Percentiles rank a stretch among this genome's conserved stretches.
Conservation (phyloP, 2,113 vertebrate genomes). For the Psophia crepitans region DNA sequence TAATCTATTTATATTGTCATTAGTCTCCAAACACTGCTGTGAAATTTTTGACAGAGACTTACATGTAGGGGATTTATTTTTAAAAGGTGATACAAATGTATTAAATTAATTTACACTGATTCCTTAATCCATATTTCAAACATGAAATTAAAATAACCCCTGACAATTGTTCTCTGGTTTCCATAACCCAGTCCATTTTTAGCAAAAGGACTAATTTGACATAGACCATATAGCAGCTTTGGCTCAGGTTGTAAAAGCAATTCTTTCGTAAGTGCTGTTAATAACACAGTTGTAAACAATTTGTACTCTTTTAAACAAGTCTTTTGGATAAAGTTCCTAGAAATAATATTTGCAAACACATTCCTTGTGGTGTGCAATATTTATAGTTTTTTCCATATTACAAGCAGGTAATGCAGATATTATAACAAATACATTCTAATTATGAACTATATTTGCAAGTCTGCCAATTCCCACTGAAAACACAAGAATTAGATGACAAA, state of each 20-base stretch:
- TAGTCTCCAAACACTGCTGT: neutral
- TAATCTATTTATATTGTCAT: neutral
- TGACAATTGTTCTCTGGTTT: neutral
- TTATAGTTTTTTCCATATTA: neutral
- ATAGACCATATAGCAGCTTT: neutral
- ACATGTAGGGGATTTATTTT: neutral
- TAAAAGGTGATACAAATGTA: accelerated
- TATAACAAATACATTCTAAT: neutral
- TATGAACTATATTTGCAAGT: neutral
- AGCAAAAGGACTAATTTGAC: neutral
- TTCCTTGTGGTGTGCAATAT: neutral
- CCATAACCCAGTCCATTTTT: neutral
- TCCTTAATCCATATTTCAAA: neutral
- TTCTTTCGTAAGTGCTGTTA: neutral
- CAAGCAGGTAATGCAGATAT: neutral
- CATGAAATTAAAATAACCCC: neutral
- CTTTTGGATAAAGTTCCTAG: neutral
- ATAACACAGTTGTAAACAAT: too few relatives aligned
- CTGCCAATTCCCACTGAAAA: neutral
- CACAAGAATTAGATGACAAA: neutral
- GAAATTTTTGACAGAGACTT: neutral
- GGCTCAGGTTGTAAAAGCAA: neutral
- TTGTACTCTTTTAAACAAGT: too few relatives aligned
- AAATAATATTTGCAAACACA: neutral
- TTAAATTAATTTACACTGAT: neutral